Percentiles rank a stretch among this genome's conserved stretches.
These are phyloP conservation scores for Myiozetetes cayanensis DNA, from an alignment of 2,113 vertebrate genomes.

Conservation along the genomic window DNA sequence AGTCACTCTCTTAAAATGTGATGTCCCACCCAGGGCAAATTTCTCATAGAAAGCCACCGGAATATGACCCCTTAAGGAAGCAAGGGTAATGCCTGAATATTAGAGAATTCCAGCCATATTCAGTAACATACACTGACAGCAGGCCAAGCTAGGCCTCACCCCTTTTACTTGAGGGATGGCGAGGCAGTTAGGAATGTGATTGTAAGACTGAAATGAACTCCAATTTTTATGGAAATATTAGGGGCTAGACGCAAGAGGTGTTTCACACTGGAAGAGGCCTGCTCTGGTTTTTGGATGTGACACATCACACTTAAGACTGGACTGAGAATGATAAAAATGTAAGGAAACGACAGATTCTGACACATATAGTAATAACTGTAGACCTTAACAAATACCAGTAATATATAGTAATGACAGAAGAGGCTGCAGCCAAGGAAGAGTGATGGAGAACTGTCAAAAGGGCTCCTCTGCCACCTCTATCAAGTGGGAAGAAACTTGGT, in stretches of 20 bases:
- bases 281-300: not conserved
- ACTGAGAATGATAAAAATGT: not conserved
- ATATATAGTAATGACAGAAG: not conserved
- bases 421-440: not conserved
- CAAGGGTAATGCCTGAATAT: accelerated
- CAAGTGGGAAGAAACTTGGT: not conserved
- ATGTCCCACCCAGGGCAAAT: not conserved
- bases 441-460: not conserved
- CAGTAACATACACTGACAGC: not conserved
- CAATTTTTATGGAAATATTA: not conserved
- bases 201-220: not conserved
- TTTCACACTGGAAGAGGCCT: not conserved
- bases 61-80: not conserved
- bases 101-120: not conserved
- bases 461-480: not conserved
- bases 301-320: not conserved
- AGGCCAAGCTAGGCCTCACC: not conserved
- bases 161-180: not conserved
- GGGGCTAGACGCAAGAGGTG: not conserved
- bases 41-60: not conserved
- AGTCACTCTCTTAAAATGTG: not conserved
- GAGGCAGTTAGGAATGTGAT: not conserved
- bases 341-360: not conserved
- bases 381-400: not conserved
- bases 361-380: not conserved